A percentile compares a stretch with the other conserved stretches of the same genome.
These are phyloP conservation scores for Lepisosteus oculatus DNA, from an alignment of 2,113 vertebrate genomes.

Conservation along the genomic window DNA sequence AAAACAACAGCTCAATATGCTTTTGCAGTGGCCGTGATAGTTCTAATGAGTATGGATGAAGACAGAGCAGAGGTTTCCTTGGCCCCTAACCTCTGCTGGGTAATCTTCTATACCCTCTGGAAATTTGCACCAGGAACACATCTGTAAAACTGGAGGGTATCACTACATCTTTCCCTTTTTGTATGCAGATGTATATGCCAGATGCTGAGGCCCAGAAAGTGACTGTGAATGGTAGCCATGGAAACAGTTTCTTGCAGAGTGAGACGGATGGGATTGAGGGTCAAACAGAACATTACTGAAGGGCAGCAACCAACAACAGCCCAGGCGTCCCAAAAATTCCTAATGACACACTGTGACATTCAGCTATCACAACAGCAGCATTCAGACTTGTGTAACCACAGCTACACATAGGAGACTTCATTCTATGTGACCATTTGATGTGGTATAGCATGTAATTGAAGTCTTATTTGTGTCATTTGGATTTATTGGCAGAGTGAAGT, in stretches of 20 bases:
- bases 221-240: slow-evolving; percentile 70
- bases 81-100: background rate
- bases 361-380: slow-evolving; percentile 23
- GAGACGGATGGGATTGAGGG: slow-evolving; percentile 62
- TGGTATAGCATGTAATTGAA: no score
- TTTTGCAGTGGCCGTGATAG: no score
- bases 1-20: no score
- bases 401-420: no score
- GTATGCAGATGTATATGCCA: slow-evolving; percentile 62
- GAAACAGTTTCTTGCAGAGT: slow-evolving; percentile 64
- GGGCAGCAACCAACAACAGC: slow-evolving; percentile 63
- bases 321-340: slow-evolving; percentile 50
- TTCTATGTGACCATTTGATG: no score
- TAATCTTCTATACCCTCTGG: background rate
- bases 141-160: no score
- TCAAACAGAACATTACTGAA: slow-evolving; percentile 54
- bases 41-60: no score
- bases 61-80: background rate
- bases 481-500: no score
- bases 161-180: background rate
- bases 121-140: background rate
- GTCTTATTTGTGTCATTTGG: no score
- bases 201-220: slow-evolving; percentile 55
- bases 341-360: slow-evolving; percentile 17
- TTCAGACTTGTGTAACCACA: slow-evolving; percentile 4